These are phyloP conservation scores for Aphaenogaster floridana DNA, from an alignment of 1,140 invertebrate species.

Conservation along the genomic window DNA sequence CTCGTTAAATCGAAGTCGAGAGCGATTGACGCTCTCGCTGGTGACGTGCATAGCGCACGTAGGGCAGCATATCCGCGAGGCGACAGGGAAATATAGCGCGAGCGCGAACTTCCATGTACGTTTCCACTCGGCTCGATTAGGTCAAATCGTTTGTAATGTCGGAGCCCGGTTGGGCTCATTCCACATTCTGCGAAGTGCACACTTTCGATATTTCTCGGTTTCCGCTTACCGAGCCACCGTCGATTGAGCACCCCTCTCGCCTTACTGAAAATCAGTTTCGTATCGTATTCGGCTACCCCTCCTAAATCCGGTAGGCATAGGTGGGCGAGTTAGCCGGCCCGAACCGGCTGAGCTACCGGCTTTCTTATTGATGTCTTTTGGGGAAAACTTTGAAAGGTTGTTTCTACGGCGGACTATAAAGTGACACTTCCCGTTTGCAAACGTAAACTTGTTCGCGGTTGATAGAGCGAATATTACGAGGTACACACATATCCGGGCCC, in stretches of 20 bases:
- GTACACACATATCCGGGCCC: background rate
- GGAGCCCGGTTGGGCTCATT: conserved; percentile 77
- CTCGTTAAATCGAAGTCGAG: conserved; percentile 42
- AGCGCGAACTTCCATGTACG: conserved; percentile 76
- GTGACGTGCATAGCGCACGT: conserved; percentile 1
- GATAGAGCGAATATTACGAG: conserved; percentile 78
- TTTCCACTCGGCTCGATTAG: conserved; percentile 83
- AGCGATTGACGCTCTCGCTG: conserved; percentile 53
- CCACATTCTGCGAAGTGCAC: conserved; percentile 82
- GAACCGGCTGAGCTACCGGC: background rate
- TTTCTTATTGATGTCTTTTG: conserved; percentile 75
- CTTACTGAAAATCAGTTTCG: conserved; percentile 53
- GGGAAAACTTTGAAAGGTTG: conserved; percentile 71
- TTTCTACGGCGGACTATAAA: conserved; percentile 79
- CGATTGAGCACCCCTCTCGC: conserved; percentile 58
- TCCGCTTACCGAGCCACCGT: conserved; percentile 65
- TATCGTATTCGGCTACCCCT: conserved; percentile 34
- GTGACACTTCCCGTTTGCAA: conserved; percentile 76
- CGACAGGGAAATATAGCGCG: conserved; percentile 66
- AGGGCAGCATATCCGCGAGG: conserved; percentile 46
- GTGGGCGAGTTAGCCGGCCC: background rate
- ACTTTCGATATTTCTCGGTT: conserved; percentile 80
- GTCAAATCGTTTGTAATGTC: conserved; percentile 77
- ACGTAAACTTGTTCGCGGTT: conserved; percentile 78
- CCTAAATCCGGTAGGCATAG: conserved; percentile 44